phyloP scores from a whole-genome alignment of 2,888 invertebrate genomes.

The Drosophila histrio region DNA sequence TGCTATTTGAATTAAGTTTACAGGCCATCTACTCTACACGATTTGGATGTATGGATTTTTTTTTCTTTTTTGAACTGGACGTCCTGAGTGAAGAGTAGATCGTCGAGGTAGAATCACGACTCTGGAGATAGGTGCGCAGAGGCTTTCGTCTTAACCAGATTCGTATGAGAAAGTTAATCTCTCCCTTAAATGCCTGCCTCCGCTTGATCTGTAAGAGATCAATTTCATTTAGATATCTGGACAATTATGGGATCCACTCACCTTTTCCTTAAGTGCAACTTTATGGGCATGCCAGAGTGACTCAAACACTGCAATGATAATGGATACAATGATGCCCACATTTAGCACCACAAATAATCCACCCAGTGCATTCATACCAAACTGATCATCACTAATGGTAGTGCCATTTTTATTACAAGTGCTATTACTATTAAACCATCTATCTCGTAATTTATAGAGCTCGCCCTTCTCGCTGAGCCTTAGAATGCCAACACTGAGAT shows the following conservation, averaged over 20 bases:
- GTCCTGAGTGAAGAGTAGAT: conserved; percentile 63
- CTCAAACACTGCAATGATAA: conserved; percentile 91
- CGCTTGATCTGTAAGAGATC: conserved; percentile 54
- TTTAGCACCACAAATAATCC: conserved; percentile 94
- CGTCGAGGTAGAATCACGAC: conserved; percentile 68
- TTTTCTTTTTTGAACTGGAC: conserved; percentile 57
- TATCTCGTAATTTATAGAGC: conserved; percentile 91
- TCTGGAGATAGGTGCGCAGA: conserved; percentile 56
- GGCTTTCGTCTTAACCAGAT: conserved; percentile 76
- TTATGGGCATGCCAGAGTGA: conserved; percentile 93
- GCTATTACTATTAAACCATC: conserved; percentile 93
- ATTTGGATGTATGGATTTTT: conserved; percentile 54
- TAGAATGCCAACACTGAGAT: conserved; percentile 94
- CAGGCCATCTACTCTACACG: conserved; percentile 40
- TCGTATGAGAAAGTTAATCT: conserved; percentile 67
- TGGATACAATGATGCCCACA: conserved; percentile 89
- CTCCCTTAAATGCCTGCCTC: conserved; percentile 66
- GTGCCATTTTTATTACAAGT: conserved; percentile 52
- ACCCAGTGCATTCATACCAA: conserved; percentile 86
- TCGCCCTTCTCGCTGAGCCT: conserved; percentile 95
- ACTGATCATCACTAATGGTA: conserved; percentile 38
- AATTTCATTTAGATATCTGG: not conserved
- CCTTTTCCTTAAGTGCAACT: conserved; percentile 90
- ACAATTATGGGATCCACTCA: conserved; percentile 74
- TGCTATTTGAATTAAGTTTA: conserved; percentile 52